Conservation (phyloP, 1,140 invertebrate genomes). For the Aphelenchoides avenae region DNA sequence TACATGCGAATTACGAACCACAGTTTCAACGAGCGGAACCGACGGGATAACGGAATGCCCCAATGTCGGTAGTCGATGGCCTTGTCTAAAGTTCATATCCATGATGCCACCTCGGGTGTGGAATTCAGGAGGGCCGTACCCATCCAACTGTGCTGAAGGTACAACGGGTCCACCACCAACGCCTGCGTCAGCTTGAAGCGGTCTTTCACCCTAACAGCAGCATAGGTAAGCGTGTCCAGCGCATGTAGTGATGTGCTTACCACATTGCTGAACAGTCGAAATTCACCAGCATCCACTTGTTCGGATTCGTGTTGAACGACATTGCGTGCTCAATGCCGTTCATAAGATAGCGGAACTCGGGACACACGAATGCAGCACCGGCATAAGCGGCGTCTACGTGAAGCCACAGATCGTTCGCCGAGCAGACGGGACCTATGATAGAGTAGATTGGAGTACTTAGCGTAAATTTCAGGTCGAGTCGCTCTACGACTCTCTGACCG, state of each 20-base stretch:
- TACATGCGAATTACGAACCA: background rate
- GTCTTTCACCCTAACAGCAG: conserved; percentile 77
- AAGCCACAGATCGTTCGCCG: background rate
- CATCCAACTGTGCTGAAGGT: conserved; percentile 60
- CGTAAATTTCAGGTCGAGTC: background rate
- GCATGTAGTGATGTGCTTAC: too few relatives aligned
- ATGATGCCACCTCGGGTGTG: background rate
- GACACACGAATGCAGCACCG: background rate
- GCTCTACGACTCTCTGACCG: background rate
- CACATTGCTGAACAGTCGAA: background rate
- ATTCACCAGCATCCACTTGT: background rate
- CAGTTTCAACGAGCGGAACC: background rate
- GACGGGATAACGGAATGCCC: background rate
- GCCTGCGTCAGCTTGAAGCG: conserved; percentile 82
- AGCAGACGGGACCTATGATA: background rate
- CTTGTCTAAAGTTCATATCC: background rate
- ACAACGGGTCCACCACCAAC: conserved; percentile 91
- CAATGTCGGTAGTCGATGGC: background rate
- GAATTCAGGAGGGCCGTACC: background rate
- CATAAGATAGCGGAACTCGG: background rate
- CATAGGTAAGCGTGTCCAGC: too few relatives aligned
- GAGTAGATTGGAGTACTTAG: background rate
- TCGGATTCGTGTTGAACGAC: background rate
- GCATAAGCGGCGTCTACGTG: conserved; percentile 2
- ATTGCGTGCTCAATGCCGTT: background rate